Evolutionary conservation across 2,113 vertebrate genomes (phyloP).

Genomic region (Bungarus multicinctus): DNA sequence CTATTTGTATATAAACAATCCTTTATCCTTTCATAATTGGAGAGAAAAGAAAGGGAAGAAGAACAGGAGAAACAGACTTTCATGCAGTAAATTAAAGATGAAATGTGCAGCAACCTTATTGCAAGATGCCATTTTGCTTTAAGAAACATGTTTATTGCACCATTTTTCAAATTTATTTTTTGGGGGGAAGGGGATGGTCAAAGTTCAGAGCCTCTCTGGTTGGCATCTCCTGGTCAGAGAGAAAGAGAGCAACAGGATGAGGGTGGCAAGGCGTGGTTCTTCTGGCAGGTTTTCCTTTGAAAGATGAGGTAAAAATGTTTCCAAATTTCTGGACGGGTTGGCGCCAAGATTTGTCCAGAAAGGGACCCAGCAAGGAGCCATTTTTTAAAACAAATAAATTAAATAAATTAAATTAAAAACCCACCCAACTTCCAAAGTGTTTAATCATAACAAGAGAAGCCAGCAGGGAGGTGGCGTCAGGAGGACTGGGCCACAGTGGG

Average conservation of each 20-base stretch:
- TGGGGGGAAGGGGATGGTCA: slow-evolving; percentile 27
- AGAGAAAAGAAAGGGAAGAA: slow-evolving; percentile 60
- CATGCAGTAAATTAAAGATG: slow-evolving; percentile 88
- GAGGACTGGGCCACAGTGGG: background rate
- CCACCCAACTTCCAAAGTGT: slow-evolving; percentile 1
- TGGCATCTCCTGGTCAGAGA: slow-evolving; percentile 43
- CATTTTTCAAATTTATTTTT: slow-evolving; percentile 30
- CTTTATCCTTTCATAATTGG: slow-evolving; percentile 71
- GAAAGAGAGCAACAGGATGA: slow-evolving; percentile 25
- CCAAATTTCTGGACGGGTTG: slow-evolving; percentile 21
- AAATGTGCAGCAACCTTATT: slow-evolving; percentile 91
- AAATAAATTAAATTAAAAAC: slow-evolving; percentile 15
- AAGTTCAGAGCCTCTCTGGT: slow-evolving; percentile 58
- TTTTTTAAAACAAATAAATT: background rate
- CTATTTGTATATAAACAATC: slow-evolving; percentile 72
- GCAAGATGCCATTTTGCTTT: slow-evolving; percentile 79
- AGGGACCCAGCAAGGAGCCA: background rate
- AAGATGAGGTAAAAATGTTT: slow-evolving; percentile 53
- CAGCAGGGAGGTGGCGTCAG: background rate
- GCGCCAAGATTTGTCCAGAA: slow-evolving; percentile 13
- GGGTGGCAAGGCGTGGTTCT: slow-evolving; percentile 4
- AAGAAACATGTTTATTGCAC: slow-evolving; percentile 69
- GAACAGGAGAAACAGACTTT: slow-evolving; percentile 48
- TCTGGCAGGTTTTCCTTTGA: slow-evolving; percentile 37
- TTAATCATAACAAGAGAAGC: slow-evolving; percentile 17